Evolutionary conservation across 1,140 invertebrate species (phyloP), one percentile per base, ranked within the genome.

Genomic region (Brachionus rotundiformis): DNA sequence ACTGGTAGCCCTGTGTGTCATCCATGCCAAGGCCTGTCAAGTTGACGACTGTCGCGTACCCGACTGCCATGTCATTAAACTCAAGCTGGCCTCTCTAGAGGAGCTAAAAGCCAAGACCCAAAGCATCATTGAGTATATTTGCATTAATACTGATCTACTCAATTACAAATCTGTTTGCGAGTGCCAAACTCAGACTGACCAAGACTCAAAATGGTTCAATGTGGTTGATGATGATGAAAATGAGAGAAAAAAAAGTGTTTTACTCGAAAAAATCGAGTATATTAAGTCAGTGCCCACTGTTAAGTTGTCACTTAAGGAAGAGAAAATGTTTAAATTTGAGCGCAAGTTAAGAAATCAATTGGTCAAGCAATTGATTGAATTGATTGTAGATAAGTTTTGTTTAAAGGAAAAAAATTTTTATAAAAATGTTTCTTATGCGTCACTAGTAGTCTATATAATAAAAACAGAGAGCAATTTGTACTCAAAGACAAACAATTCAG

Each of bases 11-110:
- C 16, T 82, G 23, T 75, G 68, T 63, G 23, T 41, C 10, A 19
- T 44, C n/a, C 81, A 82, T 65, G 81, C 81, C 16, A 61, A 76
- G 31, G 10, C 25, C 11, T 82, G 81, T 47, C 31, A 47, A 25
- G 68, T 19, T 36, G 23, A 59, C 5, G 1, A n/a, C 25, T 82
- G 81, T 29, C 71, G 54, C 44, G 16, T 82, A 19, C 71, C 71
- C 19, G 25, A 49, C 16, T 82, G 81, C 63, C 44, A 39, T 23
- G 31, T 29, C 3, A 54, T 75, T 3, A 82, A 82, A 49, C 1
- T 27, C 1, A 82, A 77, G 76, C 16, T 82, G 19, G 39, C 19
- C 19, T 19, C 16, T 6, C 19, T 73, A 2, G 7, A 73, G 23
- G 68, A 73, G 19, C 36, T 73, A 3, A 73, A 73, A 25, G 68